These are phyloP conservation scores for Fulica atra DNA, from an alignment of 2,113 vertebrate species.

Conservation along the genomic window DNA sequence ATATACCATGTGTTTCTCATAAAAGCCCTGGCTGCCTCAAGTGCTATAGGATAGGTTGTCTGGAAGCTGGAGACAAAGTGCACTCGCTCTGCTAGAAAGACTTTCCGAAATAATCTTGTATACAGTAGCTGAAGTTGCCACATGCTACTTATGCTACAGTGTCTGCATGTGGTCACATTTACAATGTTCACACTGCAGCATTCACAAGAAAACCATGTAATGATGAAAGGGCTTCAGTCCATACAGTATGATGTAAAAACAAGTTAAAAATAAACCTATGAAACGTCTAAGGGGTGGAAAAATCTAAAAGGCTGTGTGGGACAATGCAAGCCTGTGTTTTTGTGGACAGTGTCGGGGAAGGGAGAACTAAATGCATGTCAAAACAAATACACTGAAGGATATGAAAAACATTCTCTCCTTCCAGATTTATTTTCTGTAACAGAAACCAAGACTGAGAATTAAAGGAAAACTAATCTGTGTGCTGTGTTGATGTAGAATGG, in stretches of 20 bases:
- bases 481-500: background rate
- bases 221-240: slow-evolving; percentile 20
- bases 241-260: background rate
- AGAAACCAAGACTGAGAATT: background rate
- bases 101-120: slow-evolving; percentile 20
- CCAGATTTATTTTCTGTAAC: background rate
- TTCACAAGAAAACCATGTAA: background rate
- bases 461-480: background rate
- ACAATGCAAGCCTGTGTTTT: slow-evolving; percentile 1
- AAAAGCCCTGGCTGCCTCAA: slow-evolving; percentile 59
- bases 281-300: background rate
- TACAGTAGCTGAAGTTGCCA: slow-evolving; percentile 70
- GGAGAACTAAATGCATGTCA: background rate
- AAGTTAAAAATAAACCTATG: background rate
- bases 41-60: slow-evolving; percentile 60
- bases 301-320: background rate
- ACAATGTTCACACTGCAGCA: background rate
- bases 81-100: background rate
- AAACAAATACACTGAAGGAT: background rate
- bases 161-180: slow-evolving; percentile 72
- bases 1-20: slow-evolving; percentile 71
- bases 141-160: slow-evolving; percentile 31
- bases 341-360: background rate
- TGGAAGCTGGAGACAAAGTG: slow-evolving; percentile 60
- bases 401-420: background rate